Percentiles rank a stretch among this genome's conserved stretches.
phyloP scores from a whole-genome alignment of 2,797 vertebrate species.

The Sandelia bainsii region DNA sequence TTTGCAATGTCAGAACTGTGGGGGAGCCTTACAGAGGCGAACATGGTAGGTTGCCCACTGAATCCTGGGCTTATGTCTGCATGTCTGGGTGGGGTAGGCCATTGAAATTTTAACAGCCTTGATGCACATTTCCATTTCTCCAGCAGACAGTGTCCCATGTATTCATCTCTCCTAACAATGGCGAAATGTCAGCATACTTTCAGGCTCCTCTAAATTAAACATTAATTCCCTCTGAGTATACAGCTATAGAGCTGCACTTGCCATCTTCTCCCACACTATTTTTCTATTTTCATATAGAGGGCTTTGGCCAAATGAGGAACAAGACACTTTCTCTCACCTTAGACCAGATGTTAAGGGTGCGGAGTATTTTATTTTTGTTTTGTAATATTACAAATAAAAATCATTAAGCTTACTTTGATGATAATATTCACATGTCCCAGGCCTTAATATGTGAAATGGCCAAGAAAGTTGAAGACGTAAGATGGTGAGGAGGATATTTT shows the following conservation, averaged over 20 bases:
- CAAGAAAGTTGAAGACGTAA: slow-evolving; percentile 73
- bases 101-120: slow-evolving; percentile 83
- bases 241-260: slow-evolving; percentile 65
- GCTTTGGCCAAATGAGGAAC: slow-evolving; percentile 45
- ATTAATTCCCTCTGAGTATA: slow-evolving; percentile 77
- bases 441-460: slow-evolving; percentile 52
- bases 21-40: slow-evolving; percentile 31
- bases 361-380: slow-evolving; percentile 20
- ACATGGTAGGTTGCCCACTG: slow-evolving; percentile 36
- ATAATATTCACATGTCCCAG: slow-evolving; percentile 49
- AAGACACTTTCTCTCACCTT: slow-evolving; percentile 35
- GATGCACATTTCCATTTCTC: slow-evolving; percentile 81
- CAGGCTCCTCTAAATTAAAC: slow-evolving; percentile 85
- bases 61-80: slow-evolving; percentile 52
- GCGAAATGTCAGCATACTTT: slow-evolving; percentile 84
- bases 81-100: slow-evolving; percentile 51
- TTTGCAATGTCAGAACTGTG: slow-evolving; percentile 4
- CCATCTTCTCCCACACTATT: slow-evolving; percentile 51
- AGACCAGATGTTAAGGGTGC: slow-evolving; percentile 36
- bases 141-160: slow-evolving; percentile 78
- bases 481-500: slow-evolving; percentile 81
- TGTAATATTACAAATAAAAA: slow-evolving; percentile 46
- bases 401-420: slow-evolving; percentile 46
- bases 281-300: slow-evolving; percentile 54
- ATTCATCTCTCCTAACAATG: slow-evolving; percentile 81